Percentiles rank a stretch among this genome's conserved stretches.
Conservation (phyloP, 2,797 vertebrate species). For the Acipenser ruthenus region DNA sequence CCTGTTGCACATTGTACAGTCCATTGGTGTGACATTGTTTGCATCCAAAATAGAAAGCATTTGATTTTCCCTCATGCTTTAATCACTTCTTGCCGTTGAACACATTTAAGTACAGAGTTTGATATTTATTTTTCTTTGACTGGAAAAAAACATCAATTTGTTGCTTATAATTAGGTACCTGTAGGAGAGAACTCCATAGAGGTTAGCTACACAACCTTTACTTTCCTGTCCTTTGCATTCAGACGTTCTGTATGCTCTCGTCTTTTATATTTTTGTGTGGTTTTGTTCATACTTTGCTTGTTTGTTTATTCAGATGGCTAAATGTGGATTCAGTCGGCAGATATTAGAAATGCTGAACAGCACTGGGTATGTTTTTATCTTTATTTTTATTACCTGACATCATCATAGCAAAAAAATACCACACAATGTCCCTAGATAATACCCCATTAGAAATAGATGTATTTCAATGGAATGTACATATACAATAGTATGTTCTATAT, state of each 20-base stretch:
- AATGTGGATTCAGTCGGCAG: slow-evolving; percentile 90
- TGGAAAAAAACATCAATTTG: not conserved
- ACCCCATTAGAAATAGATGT: too few species aligned
- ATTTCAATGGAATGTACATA: too few species aligned
- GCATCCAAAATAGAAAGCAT: too few species aligned
- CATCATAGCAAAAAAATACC: too few species aligned
- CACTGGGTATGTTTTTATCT: slow-evolving; percentile 52
- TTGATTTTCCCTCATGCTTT: too few species aligned
- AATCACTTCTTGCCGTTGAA: too few species aligned
- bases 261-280: slow-evolving; percentile 5
- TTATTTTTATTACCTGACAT: not conserved
- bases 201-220: not conserved
- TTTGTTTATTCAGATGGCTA: slow-evolving; percentile 55
- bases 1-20: too few species aligned
- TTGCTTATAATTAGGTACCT: too few species aligned
- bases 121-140: not conserved
- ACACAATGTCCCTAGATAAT: too few species aligned
- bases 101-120: too few species aligned
- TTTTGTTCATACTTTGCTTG: slow-evolving; percentile 5
- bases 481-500: too few species aligned
- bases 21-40: too few species aligned
- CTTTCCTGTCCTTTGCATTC: slow-evolving; percentile 4
- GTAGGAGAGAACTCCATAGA: not conserved
- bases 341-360: slow-evolving; percentile 79
- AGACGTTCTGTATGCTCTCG: not conserved